Percentiles rank a stretch among this genome's conserved stretches.
These are phyloP conservation scores for Euzetes globulus DNA, from an alignment of 2,888 invertebrate genomes.

Conservation along the genomic window DNA sequence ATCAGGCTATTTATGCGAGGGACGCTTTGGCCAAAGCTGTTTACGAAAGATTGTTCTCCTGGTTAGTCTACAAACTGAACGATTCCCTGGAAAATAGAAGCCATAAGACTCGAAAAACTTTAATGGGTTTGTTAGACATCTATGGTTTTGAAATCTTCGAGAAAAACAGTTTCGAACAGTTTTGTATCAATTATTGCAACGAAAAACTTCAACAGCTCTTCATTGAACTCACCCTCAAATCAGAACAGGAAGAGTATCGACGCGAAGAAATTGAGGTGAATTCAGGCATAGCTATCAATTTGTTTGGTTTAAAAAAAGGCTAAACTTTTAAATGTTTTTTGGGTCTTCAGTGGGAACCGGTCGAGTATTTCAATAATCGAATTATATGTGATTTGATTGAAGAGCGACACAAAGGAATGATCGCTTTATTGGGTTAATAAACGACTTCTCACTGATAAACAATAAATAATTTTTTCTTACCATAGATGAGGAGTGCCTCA, in stretches of 20 bases:
- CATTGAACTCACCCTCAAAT: constrained; percentile 85
- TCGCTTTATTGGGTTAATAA: constrained; percentile 46
- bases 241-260: constrained; percentile 85
- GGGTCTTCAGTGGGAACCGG: constrained; percentile 73
- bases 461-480: background rate
- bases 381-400: constrained; percentile 93
- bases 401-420: constrained; percentile 81
- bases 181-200: constrained; percentile 98
- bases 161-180: constrained; percentile 81
- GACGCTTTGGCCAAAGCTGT: constrained; percentile 92
- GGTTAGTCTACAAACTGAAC: constrained; percentile 47
- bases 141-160: constrained; percentile 99
- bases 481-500: constrained; percentile 78
- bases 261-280: constrained; percentile 70
- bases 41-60: constrained; percentile 85
- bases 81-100: constrained; percentile 56
- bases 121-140: constrained; percentile 93
- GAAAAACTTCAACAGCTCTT: constrained; percentile 96
- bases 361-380: constrained; percentile 96
- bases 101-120: constrained; percentile 76
- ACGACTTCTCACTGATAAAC: background rate
- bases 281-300: background rate
- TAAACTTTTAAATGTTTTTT: background rate
- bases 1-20: constrained; percentile 76
- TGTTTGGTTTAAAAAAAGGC: background rate